These are phyloP conservation scores for Drosophila flavopinicola DNA, from an alignment of 2,888 invertebrate species.

Conservation along the genomic window DNA sequence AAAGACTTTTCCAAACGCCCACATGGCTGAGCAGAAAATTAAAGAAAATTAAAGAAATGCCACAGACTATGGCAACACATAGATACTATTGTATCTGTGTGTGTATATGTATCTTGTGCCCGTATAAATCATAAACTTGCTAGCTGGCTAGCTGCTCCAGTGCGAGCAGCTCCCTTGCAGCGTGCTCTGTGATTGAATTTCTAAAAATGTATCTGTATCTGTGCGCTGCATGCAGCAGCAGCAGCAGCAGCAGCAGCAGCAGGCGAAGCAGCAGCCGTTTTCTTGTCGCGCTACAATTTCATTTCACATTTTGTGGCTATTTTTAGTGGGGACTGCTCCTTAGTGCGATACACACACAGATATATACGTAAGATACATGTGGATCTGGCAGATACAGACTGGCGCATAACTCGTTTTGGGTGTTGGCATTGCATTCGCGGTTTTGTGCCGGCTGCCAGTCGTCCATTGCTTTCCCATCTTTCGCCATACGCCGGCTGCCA, in stretches of 20 bases:
- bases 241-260: constrained; percentile 30
- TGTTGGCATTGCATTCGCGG: constrained; percentile 54
- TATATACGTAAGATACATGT: constrained; percentile 12
- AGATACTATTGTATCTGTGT: neutral
- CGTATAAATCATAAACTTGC: constrained; percentile 63
- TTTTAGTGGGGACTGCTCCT: constrained; percentile 57
- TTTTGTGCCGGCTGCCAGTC: constrained; percentile 50
- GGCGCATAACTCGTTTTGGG: constrained; percentile 64
- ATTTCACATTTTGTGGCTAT: constrained; percentile 70
- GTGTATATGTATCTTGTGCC: constrained; percentile 32
- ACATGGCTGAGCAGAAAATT: constrained; percentile 35
- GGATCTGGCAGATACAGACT: constrained; percentile 35
- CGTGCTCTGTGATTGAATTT: constrained; percentile 65
- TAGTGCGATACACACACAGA: constrained; percentile 20
- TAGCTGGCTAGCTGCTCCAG: constrained; percentile 55
- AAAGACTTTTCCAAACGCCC: constrained; percentile 59
- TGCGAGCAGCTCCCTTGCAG: constrained; percentile 52
- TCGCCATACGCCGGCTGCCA: constrained; percentile 45
- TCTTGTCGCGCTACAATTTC: constrained; percentile 71
- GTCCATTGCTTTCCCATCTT: constrained; percentile 27
- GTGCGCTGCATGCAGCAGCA: constrained; percentile 55
- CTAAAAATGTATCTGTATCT: constrained; percentile 69
- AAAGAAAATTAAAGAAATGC: constrained; percentile 38
- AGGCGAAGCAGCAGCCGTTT: constrained; percentile 13
- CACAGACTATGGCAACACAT: constrained; percentile 4